phyloP scores from a whole-genome alignment of 2,888 invertebrate species.

The Tetranychus truncatus region DNA sequence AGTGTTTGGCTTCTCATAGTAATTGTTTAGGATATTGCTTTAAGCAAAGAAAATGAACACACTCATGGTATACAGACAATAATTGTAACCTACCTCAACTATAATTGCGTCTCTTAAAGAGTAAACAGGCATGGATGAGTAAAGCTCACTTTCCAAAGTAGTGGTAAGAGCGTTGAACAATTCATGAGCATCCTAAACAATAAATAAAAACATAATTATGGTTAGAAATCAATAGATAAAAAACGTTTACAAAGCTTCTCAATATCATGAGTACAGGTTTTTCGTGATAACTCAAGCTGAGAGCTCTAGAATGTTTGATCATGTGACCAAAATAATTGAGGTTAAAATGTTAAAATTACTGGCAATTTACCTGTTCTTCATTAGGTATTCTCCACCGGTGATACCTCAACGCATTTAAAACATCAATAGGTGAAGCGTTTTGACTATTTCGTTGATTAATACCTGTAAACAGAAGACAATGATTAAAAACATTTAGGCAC shows the following conservation, averaged over 20 bases:
- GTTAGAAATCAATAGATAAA: neutral
- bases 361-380: slow-evolving; percentile 44
- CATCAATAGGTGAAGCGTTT: slow-evolving; percentile 40
- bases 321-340: too few species aligned
- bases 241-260: neutral
- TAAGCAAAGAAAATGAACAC: too few species aligned
- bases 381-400: slow-evolving; percentile 70
- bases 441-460: neutral
- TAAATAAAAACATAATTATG: slow-evolving; percentile 10
- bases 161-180: slow-evolving; percentile 67
- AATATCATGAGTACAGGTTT: neutral
- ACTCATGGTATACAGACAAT: neutral
- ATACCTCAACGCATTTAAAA: slow-evolving; percentile 52
- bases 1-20: neutral
- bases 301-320: too few species aligned
- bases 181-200: slow-evolving; percentile 69
- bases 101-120: slow-evolving; percentile 17
- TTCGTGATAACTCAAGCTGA: too few species aligned
- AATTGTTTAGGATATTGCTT: too few species aligned
- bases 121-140: slow-evolving; percentile 18
- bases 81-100: slow-evolving; percentile 12
- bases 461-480: neutral
- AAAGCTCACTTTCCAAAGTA: slow-evolving; percentile 66
- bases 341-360: neutral
- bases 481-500: neutral